phyloP scores from a whole-genome alignment of 1,140 invertebrate species.

The Drosophila leontia region DNA sequence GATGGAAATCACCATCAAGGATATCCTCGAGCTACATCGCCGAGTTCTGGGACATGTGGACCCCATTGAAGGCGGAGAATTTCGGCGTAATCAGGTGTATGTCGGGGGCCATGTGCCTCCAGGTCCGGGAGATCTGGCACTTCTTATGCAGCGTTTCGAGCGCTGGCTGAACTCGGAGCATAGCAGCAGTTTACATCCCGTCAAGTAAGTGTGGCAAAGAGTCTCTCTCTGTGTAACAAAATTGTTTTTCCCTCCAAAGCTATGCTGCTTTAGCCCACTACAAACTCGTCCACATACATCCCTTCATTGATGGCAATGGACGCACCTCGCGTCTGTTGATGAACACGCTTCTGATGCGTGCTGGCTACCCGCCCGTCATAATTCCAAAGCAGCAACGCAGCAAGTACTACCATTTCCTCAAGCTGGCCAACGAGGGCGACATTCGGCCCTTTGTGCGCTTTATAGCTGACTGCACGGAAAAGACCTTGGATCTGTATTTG shows the following conservation, averaged over 20 bases:
- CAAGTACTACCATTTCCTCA: constrained; percentile 94
- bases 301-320: constrained; percentile 97
- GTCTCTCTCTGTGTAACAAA: not conserved
- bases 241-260: constrained; percentile 21
- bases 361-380: constrained; percentile 98
- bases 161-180: constrained; percentile 96
- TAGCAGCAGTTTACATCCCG: constrained; percentile 93
- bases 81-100: constrained; percentile 94
- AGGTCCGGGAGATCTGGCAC: constrained; percentile 90
- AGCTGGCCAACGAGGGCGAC: constrained; percentile 96
- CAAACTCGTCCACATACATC: constrained; percentile 97
- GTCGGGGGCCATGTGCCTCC: constrained; percentile 97
- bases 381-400: constrained; percentile 96
- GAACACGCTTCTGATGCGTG: constrained; percentile 99
- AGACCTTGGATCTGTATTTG: constrained; percentile 96
- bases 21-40: constrained; percentile 97
- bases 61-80: constrained; percentile 93
- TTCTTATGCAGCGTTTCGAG: constrained; percentile 94
- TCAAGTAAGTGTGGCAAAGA: constrained; percentile 87
- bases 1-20: constrained; percentile 91
- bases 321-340: constrained; percentile 97
- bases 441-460: constrained; percentile 97
- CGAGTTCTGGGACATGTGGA: constrained; percentile 97
- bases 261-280: constrained; percentile 97
- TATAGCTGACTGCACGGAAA: constrained; percentile 96